Conservation (phyloP, 2,797 vertebrate species). For the Atherinosoma microstoma region DNA sequence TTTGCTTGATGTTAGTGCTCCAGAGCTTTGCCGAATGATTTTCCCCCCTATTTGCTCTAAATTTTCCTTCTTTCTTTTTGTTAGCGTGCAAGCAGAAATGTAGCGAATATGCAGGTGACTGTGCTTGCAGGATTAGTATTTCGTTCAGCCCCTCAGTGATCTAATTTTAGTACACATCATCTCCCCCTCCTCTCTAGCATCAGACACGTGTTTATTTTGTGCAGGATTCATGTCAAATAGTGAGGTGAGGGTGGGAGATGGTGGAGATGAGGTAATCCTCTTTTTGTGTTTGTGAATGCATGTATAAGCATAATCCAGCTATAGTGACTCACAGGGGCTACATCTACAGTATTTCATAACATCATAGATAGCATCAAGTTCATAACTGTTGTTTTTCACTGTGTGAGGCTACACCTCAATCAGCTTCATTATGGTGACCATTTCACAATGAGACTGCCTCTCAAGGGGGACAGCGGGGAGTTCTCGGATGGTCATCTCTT, state of each 20-base stretch:
- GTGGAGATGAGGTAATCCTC: slow-evolving; percentile 77
- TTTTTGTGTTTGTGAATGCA: slow-evolving; percentile 69
- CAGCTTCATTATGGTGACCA: slow-evolving; percentile 79
- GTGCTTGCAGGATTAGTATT: slow-evolving; percentile 69
- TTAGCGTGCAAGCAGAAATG: slow-evolving; percentile 63
- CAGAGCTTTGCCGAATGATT: slow-evolving; percentile 64
- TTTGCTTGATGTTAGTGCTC: slow-evolving; percentile 66
- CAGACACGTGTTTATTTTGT: slow-evolving; percentile 70
- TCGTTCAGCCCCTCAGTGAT: slow-evolving; percentile 72
- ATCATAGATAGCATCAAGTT: slow-evolving; percentile 55
- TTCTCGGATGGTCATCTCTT: slow-evolving; percentile 59
- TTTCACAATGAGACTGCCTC: slow-evolving; percentile 79
- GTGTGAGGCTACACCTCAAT: slow-evolving; percentile 66
- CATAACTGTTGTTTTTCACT: slow-evolving; percentile 64
- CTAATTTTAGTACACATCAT: slow-evolving; percentile 77
- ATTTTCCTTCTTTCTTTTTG: slow-evolving; percentile 63
- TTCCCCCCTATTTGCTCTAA: slow-evolving; percentile 63
- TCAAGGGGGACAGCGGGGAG: slow-evolving; percentile 16
- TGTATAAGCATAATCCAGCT: slow-evolving; percentile 69
- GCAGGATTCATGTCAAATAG: slow-evolving; percentile 75
- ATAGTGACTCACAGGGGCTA: slow-evolving; percentile 57
- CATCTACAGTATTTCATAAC: slow-evolving; percentile 46
- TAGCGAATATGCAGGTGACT: slow-evolving; percentile 70
- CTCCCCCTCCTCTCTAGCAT: slow-evolving; percentile 19
- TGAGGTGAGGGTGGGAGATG: slow-evolving; percentile 68